Conservation (phyloP, 2,113 vertebrate genomes). For the Sphaerodactylus townsendi region DNA sequence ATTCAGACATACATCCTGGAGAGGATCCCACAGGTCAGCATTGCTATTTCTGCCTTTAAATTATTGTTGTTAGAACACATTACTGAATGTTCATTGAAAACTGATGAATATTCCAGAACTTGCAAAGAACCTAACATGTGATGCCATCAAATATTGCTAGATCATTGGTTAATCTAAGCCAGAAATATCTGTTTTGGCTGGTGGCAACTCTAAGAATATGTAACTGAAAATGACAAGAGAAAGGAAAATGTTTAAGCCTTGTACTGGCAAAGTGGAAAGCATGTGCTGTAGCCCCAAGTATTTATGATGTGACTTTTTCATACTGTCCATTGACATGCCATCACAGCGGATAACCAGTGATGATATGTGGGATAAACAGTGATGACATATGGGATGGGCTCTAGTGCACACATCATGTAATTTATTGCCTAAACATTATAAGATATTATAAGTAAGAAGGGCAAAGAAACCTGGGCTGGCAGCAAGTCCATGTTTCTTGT, state of each 20-base stretch:
- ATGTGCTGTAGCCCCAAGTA: neutral
- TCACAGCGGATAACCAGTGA: too few relatives aligned
- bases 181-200: neutral
- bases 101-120: neutral
- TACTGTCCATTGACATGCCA: neutral
- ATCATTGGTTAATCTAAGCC: neutral
- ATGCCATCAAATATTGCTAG: neutral
- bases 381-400: too few relatives aligned
- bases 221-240: too few relatives aligned
- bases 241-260: too few relatives aligned
- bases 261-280: too few relatives aligned
- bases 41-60: conserved; percentile 24
- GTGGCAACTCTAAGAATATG: too few relatives aligned
- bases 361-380: too few relatives aligned
- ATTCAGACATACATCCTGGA: conserved; percentile 83
- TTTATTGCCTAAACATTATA: neutral
- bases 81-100: neutral
- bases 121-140: neutral
- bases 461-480: neutral
- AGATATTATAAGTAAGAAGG: neutral
- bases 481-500: neutral
- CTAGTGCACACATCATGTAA: too few relatives aligned
- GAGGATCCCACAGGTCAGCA: conserved; percentile 80
- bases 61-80: conserved; percentile 1
- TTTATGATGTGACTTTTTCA: neutral